Percentiles rank a stretch among this genome's conserved stretches.
Conservation (phyloP, 2,797 vertebrate species). For the Nannoperca australis region DNA sequence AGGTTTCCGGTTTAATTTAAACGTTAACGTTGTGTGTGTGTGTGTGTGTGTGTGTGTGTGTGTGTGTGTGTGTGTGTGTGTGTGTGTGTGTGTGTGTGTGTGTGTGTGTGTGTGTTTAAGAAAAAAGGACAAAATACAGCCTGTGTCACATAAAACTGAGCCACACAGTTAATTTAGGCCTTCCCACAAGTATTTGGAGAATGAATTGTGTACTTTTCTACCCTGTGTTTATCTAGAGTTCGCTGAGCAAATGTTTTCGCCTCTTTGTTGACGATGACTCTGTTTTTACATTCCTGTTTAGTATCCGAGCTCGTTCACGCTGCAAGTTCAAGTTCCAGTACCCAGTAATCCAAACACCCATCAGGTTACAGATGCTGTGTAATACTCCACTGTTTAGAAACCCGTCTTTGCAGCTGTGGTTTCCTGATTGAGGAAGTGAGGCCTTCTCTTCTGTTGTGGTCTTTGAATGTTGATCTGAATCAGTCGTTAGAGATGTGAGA, state of each 20-base stretch:
- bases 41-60: too few relatives aligned
- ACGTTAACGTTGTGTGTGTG: too few relatives aligned
- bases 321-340: background rate
- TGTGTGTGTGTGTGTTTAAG: background rate
- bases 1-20: too few relatives aligned
- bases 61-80: too few relatives aligned
- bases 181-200: background rate
- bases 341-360: too few relatives aligned
- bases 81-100: constrained; percentile 8
- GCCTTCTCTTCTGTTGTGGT: background rate
- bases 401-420: background rate
- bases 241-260: background rate
- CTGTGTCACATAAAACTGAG: background rate
- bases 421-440: background rate
- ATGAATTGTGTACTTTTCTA: background rate
- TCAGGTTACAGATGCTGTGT: background rate
- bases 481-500: too few relatives aligned
- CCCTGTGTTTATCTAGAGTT: background rate
- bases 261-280: background rate
- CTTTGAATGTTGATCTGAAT: background rate
- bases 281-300: constrained; percentile 17
- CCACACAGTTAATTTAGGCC: background rate
- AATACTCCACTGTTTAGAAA: background rate
- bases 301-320: background rate
- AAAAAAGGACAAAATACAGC: background rate